Conservation (phyloP, 2,888 invertebrate species). For the Criorhina ranunculi region DNA sequence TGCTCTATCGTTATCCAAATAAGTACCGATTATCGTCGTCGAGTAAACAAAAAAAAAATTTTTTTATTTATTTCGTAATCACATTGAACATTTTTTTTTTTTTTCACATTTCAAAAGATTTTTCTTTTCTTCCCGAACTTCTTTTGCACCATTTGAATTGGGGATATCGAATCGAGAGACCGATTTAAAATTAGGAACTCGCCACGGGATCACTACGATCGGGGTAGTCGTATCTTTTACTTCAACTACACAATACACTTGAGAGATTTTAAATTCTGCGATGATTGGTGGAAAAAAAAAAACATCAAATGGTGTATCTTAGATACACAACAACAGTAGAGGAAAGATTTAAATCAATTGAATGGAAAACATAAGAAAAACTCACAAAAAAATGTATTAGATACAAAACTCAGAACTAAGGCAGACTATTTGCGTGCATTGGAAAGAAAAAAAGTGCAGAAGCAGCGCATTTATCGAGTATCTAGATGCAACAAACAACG, state of each 20-base stretch:
- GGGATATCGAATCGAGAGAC: constrained; percentile 29
- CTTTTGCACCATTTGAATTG: constrained; percentile 20
- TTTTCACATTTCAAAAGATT: constrained; percentile 64
- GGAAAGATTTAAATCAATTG: constrained; percentile 37
- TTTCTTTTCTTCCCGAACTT: constrained; percentile 19
- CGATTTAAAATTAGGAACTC: constrained; percentile 33
- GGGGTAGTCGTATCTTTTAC: constrained; percentile 18
- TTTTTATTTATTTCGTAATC: constrained; percentile 18
- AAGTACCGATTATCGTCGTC: constrained; percentile 10
- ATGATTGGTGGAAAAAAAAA: constrained; percentile 36
- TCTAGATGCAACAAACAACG: constrained; percentile 57
- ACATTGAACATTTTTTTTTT: constrained; percentile 29
- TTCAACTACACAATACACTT: constrained; percentile 20
- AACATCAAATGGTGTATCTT: constrained; percentile 55
- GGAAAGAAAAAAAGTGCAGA: constrained; percentile 45
- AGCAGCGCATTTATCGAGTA: constrained; percentile 63
- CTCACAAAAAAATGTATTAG: constrained; percentile 28
- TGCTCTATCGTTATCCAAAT: constrained; percentile 56
- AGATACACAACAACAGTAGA: constrained; percentile 30
- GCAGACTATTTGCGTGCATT: constrained; percentile 38
- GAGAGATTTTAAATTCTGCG: constrained; percentile 10
- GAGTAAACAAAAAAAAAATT: constrained; percentile 30
- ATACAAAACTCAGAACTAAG: constrained; percentile 26
- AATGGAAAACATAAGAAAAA: constrained; percentile 13
- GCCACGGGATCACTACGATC: constrained; percentile 52